phyloP scores from a whole-genome alignment of 2,888 invertebrate species.

The Melanotus villosus region DNA sequence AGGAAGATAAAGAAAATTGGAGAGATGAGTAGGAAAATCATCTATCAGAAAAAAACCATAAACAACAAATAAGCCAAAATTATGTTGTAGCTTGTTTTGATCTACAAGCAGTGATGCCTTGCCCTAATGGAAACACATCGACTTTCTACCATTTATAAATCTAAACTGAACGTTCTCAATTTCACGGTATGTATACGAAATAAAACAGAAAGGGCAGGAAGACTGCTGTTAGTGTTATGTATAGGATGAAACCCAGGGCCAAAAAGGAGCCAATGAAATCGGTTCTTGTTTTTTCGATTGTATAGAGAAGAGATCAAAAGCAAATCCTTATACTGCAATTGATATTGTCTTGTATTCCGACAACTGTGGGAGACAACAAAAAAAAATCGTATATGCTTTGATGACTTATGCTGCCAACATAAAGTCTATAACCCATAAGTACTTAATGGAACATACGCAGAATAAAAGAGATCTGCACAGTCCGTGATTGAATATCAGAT shows the following conservation, averaged over 20 bases:
- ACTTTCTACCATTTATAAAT: conserved; percentile 58
- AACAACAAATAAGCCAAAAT: conserved; percentile 24
- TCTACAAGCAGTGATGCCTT: conserved; percentile 54
- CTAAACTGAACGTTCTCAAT: conserved; percentile 57
- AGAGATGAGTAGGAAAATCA: conserved; percentile 30
- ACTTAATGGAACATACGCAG: conserved; percentile 9
- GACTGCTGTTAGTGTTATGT: conserved; percentile 54
- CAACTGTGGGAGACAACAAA: background rate
- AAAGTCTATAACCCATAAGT: conserved; percentile 15
- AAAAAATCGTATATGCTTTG: background rate
- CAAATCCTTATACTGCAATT: background rate
- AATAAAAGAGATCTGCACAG: no score
- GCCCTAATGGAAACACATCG: conserved; percentile 57
- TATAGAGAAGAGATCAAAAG: conserved; percentile 45
- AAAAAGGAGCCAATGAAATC: conserved; percentile 60
- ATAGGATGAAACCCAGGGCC: conserved; percentile 60
- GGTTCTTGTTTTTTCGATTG: conserved; percentile 60
- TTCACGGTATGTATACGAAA: conserved; percentile 57
- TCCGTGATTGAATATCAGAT: no score
- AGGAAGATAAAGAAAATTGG: conserved; percentile 4
- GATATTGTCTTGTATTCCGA: background rate
- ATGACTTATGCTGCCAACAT: background rate
- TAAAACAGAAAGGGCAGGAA: conserved; percentile 25
- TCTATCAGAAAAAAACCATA: conserved; percentile 45
- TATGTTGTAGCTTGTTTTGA: conserved; percentile 45